phyloP scores from a whole-genome alignment of 2,888 invertebrate species.

The Hipparchia semele region DNA sequence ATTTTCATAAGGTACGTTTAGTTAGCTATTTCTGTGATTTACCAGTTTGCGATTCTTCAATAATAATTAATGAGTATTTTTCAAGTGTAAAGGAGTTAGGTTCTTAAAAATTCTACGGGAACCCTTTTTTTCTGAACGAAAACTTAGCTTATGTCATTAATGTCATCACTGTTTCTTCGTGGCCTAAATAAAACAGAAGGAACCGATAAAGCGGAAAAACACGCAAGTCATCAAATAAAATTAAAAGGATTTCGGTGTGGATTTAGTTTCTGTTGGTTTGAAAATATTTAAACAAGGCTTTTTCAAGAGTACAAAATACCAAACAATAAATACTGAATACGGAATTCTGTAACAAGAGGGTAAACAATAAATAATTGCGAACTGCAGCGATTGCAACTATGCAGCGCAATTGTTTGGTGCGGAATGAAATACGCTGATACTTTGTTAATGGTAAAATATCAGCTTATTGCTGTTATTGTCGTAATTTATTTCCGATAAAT shows the following conservation, averaged over 20 bases:
- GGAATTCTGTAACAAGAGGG: slow-evolving; percentile 22
- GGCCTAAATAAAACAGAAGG: too few relatives aligned
- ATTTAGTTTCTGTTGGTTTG: neutral
- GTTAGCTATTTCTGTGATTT: too few relatives aligned
- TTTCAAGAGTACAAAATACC: slow-evolving; percentile 9
- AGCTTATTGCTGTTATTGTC: slow-evolving; percentile 19
- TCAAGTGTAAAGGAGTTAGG: too few relatives aligned
- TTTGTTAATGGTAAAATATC: slow-evolving; percentile 22
- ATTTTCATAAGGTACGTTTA: too few relatives aligned
- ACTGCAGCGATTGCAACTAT: slow-evolving; percentile 17
- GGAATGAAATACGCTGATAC: slow-evolving; percentile 21
- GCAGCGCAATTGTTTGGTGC: slow-evolving; percentile 19
- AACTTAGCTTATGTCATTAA: too few relatives aligned
- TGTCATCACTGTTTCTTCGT: too few relatives aligned
- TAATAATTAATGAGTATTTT: too few relatives aligned
- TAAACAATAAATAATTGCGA: slow-evolving; percentile 24
- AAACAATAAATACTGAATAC: slow-evolving; percentile 16
- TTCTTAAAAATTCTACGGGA: too few relatives aligned
- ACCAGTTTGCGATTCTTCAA: too few relatives aligned
- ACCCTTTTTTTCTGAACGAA: too few relatives aligned
- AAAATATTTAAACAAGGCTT: slow-evolving; percentile 6
- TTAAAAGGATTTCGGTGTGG: neutral
- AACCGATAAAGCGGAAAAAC: neutral
- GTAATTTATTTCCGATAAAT: slow-evolving; percentile 18
- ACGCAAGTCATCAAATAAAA: neutral